These are phyloP conservation scores for Reticulitermes speratus DNA, from an alignment of 1,140 invertebrate genomes.

Conservation along the genomic window DNA sequence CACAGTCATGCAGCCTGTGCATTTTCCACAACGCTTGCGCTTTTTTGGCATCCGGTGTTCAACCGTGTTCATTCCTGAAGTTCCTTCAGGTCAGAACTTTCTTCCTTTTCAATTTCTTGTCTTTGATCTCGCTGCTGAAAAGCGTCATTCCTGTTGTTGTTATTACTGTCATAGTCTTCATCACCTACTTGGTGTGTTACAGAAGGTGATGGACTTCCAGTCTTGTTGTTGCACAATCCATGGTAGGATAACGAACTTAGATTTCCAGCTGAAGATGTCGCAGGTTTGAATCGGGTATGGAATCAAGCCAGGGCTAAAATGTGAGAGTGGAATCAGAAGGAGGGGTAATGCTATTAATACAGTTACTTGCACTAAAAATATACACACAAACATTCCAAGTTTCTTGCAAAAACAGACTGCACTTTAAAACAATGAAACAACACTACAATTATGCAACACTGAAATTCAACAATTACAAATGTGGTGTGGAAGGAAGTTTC, in stretches of 20 bases:
- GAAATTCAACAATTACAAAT: not conserved
- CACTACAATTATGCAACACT: not conserved
- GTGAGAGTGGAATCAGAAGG: not conserved
- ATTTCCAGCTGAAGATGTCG: not conserved
- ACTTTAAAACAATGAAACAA: slow-evolving; percentile 2
- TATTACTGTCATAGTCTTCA: not conserved
- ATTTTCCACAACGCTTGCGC: slow-evolving; percentile 29
- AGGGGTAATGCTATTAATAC: not conserved
- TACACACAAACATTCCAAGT: not conserved
- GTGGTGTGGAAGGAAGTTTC: too few relatives aligned
- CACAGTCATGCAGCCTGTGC: slow-evolving; percentile 19
- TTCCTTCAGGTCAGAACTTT: not conserved
- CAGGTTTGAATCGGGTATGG: slow-evolving; percentile 19
- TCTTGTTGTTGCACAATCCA: not conserved
- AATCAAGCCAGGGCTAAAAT: slow-evolving; percentile 23
- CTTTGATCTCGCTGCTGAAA: not conserved
- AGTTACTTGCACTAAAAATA: not conserved
- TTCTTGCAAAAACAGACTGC: not conserved
- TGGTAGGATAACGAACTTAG: not conserved
- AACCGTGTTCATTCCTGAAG: not conserved
- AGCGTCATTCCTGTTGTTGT: not conserved
- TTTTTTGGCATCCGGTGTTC: not conserved
- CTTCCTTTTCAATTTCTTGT: not conserved
- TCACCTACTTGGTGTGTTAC: not conserved
- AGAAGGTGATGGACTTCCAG: slow-evolving; percentile 11